Evolutionary conservation across 1,140 invertebrate species (phyloP).

Genomic region (Leucophenga varia): DNA sequence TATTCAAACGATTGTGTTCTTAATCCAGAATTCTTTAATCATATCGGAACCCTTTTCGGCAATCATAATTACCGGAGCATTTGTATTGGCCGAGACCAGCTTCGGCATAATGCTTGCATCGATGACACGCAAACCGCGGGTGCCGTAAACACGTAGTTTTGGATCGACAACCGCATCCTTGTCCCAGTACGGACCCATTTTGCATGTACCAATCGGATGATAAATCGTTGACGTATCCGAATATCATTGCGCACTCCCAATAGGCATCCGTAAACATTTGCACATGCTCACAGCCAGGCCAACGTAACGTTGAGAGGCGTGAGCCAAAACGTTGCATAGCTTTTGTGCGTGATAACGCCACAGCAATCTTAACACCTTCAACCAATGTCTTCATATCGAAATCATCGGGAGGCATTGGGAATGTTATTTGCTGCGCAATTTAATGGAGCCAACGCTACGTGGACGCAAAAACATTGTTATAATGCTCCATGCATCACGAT

Average conservation of each 20-base stretch:
- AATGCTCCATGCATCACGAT: conserved; percentile 81
- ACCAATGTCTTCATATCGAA: conserved; percentile 77
- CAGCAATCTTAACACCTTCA: conserved; percentile 79
- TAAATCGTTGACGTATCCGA: conserved; percentile 81
- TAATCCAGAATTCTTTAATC: conserved; percentile 79
- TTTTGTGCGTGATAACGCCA: conserved; percentile 72
- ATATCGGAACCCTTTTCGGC: conserved; percentile 81
- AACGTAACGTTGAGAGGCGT: conserved; percentile 65
- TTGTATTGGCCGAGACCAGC: conserved; percentile 80
- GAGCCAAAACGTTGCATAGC: conserved; percentile 73
- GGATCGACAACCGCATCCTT: conserved; percentile 84
- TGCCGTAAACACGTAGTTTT: conserved; percentile 75
- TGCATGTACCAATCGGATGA: conserved; percentile 87
- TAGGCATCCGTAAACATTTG: conserved; percentile 70
- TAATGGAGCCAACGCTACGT: conserved; percentile 76
- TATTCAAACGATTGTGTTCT: conserved; percentile 53
- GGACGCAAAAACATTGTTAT: conserved; percentile 83
- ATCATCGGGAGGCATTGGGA: conserved; percentile 80
- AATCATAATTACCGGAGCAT: conserved; percentile 83
- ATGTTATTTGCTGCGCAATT: conserved; percentile 82
- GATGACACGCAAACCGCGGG: conserved; percentile 77
- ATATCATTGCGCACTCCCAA: conserved; percentile 81
- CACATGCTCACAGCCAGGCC: conserved; percentile 71
- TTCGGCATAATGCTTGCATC: conserved; percentile 84
- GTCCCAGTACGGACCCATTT: conserved; percentile 89